These are phyloP conservation scores for Heliconius himera DNA, from an alignment of 1,140 invertebrate species.

Conservation along the genomic window DNA sequence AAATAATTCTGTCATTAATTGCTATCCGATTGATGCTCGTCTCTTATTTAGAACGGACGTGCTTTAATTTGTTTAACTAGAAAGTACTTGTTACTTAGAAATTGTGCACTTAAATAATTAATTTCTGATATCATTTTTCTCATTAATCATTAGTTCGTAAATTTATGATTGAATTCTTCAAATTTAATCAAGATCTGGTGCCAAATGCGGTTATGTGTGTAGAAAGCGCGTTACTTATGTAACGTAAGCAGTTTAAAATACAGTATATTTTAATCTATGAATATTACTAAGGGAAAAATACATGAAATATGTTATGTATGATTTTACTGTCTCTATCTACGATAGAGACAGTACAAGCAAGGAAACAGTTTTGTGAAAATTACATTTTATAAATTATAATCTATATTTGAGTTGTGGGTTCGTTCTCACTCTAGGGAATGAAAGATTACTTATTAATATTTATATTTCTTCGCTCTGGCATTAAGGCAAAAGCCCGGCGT, in stretches of 20 bases:
- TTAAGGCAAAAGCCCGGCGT: no score
- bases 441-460: no score
- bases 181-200: background rate
- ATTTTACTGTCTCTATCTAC: no score
- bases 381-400: no score
- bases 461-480: no score
- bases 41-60: constrained; percentile 42
- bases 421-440: no score
- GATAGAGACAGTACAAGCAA: no score
- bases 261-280: no score
- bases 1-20: constrained; percentile 68
- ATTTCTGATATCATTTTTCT: background rate
- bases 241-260: background rate
- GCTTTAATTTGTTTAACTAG: background rate
- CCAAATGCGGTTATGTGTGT: background rate
- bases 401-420: no score
- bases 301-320: no score
- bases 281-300: no score
- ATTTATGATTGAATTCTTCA: background rate
- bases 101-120: background rate
- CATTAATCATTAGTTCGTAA: background rate
- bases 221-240: background rate
- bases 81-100: background rate
- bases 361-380: no score
- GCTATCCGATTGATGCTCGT: constrained; percentile 62